Base-by-base conservation (phyloP, 2,113 vertebrate genomes). In the Eurypyga helias region DNA sequence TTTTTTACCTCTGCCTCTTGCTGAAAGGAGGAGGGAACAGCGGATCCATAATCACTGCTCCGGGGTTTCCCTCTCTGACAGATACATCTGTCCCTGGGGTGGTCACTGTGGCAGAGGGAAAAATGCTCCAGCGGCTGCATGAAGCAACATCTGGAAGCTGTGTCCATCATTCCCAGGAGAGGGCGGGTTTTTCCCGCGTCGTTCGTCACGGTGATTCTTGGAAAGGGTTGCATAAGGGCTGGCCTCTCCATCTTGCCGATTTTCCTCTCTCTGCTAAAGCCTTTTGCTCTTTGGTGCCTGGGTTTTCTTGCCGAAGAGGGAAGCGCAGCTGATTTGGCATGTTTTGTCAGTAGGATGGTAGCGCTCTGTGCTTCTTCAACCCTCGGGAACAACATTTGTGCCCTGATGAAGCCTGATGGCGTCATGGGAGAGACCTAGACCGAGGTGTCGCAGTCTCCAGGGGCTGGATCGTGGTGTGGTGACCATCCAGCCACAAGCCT, bases 381-480 rank as follows among this genome's bases (percentile, higher is more conserved):
- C 33, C 28, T n/a, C 64, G 4, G 24, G 36, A 38, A 19, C 58
- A 34, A 8, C 0, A 6, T 12, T 36, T 72, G 25, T 45, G 57
- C 26, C n/a, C 14, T 24, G 31, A 2, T 12, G 51, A 46, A 71
- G 51, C 70, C 26, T n/a, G 34, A 11, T 29, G 76, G 29, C 64
- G 82, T 54, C 23, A 7, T 2, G 70, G 34, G 46, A 31, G 29
- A 55, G 48, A 9, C 29, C 52, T 31, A 14, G 19, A 11, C 46
- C 31, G 5, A 28, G n/a, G 38, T 2, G 31, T 8, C 7, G 2
- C 1, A 2, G 25, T 9, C 57, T 26, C 24, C 20, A 10, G 78
- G 49, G 43, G 7, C 43, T 57, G 55, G 49, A 7, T 26, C 36
- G 19, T 5, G 4, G 41, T 2, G 25, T 21, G 4, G 83, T 5